Base-by-base conservation (phyloP, 2,797 vertebrate genomes). In the Myripristis murdjan region DNA sequence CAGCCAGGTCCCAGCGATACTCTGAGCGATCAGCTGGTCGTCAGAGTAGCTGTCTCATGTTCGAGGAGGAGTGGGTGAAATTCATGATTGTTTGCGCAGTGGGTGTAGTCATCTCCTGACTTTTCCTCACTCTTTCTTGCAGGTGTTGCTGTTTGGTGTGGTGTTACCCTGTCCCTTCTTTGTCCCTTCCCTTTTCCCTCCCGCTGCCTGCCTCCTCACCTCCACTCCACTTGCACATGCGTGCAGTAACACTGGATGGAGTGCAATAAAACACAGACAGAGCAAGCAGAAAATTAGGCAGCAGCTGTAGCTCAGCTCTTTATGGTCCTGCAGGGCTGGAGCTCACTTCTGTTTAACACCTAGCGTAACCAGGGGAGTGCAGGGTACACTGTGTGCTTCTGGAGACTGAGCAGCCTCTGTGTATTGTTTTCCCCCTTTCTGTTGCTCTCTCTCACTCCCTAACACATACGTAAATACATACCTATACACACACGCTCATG, bases 171-270 rank as follows among this genome's bases (percentile, higher is more conserved):
- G n/a, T 54, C 20, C 16, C 9, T 22, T 12, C 26, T 47, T 44
- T 22, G 20, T 47, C 28, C 31, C 56, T 75, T 72, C 60, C 51
- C 61, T 54, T 23, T n/a, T 48, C 61, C n/a, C 61, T 46, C 39
- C 49, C 59, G 41, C 26, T 67, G 55, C 48, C 15, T 55, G 55
- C 53, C 73, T 79, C 81, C 64, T 78, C 67, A 14, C 64, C 41
- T n/a, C 84, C 80, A 74, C 87, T 88, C 86, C 83, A 73, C 78
- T 37, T 24, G 16, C 79, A 57, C 82, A 62, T 78, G 85, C 85
- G 79, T 68, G 1, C 62, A 83, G 87, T 87, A 89, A 69, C 65
- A 79, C 58, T 70, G 72, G 51, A 60, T 70, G 56, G 54, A 75
- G 77, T 48, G 68, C 62, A 82, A 64, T 75, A 74, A 86, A 85